Conservation (phyloP, 2,113 vertebrate genomes). For the Corynorhinus townsendii region DNA sequence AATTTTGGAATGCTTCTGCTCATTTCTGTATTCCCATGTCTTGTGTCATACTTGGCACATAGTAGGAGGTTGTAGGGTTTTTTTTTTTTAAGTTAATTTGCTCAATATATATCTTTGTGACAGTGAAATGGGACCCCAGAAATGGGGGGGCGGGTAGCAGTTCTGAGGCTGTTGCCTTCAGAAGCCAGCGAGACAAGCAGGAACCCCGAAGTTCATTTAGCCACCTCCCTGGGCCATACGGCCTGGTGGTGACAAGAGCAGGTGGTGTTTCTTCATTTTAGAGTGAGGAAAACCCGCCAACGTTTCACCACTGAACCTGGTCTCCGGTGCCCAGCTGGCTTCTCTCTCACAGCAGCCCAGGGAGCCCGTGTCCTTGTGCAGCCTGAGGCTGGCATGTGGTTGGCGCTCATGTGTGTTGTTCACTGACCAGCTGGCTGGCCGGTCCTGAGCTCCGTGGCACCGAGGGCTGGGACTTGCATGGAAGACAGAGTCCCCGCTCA, state of each 20-base stretch:
- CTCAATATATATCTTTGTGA: not conserved
- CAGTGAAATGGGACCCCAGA: not conserved
- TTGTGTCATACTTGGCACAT: not conserved
- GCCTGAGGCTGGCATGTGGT: not conserved
- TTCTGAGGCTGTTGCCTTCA: not conserved
- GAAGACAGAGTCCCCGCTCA: not conserved
- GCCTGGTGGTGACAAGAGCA: not conserved
- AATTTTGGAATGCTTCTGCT: not conserved
- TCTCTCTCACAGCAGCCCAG: not conserved
- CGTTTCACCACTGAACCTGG: not conserved
- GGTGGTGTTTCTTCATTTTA: not conserved
- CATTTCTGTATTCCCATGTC: not conserved
- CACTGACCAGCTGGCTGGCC: not conserved
- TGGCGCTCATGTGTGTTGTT: not conserved
- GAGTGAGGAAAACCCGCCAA: not conserved
- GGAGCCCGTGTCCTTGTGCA: not conserved
- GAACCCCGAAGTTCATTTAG: not conserved
- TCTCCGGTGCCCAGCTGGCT: not conserved
- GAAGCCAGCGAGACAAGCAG: not conserved
- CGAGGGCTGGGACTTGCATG: fast-evolving
- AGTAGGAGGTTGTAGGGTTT: too few relatives aligned
- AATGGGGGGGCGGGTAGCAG: too few relatives aligned
- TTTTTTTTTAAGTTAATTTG: not conserved
- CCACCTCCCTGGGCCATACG: fast-evolving
- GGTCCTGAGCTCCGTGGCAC: not conserved